phyloP scores from a whole-genome alignment of 2,888 invertebrate genomes.

The Hypercompe scribonia region DNA sequence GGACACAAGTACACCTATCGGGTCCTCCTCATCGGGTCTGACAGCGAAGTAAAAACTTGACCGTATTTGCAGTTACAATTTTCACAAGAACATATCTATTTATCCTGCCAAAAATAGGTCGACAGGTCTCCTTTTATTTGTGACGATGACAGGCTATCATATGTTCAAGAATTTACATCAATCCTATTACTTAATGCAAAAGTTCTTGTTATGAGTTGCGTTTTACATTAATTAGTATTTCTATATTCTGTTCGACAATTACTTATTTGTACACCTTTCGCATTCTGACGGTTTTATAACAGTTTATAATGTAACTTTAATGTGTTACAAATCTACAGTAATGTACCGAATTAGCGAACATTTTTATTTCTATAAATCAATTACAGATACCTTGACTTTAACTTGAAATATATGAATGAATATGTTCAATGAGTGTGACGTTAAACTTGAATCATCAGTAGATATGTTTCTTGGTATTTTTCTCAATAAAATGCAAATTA shows the following conservation, averaged over 20 bases:
- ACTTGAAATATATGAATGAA: constrained; percentile 5
- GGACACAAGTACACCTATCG: not conserved
- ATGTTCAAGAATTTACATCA: not conserved
- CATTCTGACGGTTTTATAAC: constrained; percentile 4
- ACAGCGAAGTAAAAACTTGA: not conserved
- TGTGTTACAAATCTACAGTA: constrained; percentile 3
- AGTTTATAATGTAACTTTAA: constrained; percentile 4
- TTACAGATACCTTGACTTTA: not conserved
- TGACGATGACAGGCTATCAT: not conserved
- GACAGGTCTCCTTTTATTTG: not conserved
- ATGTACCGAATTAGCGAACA: not conserved
- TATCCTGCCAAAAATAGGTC: not conserved
- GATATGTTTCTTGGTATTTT: constrained; percentile 3
- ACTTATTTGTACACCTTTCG: constrained; percentile 2
- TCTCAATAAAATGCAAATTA: constrained; percentile 13
- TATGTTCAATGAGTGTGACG: not conserved
- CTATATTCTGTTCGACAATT: not conserved
- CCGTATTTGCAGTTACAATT: not conserved
- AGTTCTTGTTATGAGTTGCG: not conserved
- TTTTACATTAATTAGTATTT: not conserved
- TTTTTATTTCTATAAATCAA: constrained; percentile 1
- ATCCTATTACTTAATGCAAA: not conserved
- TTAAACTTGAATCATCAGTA: constrained; percentile 7
- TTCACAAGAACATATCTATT: not conserved
- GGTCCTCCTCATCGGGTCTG: not conserved